These are phyloP conservation scores for Chunga burmeisteri DNA, from an alignment of 2,113 vertebrate species.

Conservation along the genomic window DNA sequence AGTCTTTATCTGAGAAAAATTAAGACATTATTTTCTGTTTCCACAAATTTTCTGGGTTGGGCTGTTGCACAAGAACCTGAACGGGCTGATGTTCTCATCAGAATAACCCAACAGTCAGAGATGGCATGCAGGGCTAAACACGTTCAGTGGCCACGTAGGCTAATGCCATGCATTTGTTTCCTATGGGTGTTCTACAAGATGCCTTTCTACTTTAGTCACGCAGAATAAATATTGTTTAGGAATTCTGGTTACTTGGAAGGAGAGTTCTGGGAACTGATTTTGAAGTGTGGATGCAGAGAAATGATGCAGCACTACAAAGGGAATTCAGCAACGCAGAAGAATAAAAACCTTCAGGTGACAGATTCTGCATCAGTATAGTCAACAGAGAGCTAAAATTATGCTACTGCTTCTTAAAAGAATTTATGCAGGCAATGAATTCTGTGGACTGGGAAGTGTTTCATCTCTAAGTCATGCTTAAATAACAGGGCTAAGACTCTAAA, in stretches of 20 bases:
- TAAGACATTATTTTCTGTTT: neutral
- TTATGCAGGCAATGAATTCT: neutral
- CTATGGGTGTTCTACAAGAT: conserved; percentile 39
- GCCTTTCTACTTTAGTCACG: conserved; percentile 53
- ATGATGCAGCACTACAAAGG: neutral
- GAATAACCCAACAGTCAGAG: neutral
- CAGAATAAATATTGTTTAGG: conserved; percentile 61
- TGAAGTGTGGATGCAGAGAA: conserved; percentile 8
- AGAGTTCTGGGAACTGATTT: conserved; percentile 47
- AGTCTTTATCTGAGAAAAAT: neutral
- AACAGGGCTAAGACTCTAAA: conserved; percentile 13
- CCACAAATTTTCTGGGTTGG: neutral
- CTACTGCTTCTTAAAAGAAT: neutral
- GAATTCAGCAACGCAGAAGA: neutral
- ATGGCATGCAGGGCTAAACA: neutral
- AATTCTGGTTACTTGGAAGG: conserved; percentile 48
- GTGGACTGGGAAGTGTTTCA: neutral
- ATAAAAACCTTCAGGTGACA: conserved; percentile 11
- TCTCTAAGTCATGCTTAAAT: neutral
- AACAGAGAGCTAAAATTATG: neutral
- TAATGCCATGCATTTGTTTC: conserved; percentile 42
- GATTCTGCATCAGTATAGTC: neutral
- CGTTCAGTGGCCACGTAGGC: neutral
- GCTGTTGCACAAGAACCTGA: neutral
- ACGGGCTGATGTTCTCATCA: neutral